Base-by-base conservation (phyloP, 2,888 invertebrate genomes). In the Nemoura dubitans region DNA sequence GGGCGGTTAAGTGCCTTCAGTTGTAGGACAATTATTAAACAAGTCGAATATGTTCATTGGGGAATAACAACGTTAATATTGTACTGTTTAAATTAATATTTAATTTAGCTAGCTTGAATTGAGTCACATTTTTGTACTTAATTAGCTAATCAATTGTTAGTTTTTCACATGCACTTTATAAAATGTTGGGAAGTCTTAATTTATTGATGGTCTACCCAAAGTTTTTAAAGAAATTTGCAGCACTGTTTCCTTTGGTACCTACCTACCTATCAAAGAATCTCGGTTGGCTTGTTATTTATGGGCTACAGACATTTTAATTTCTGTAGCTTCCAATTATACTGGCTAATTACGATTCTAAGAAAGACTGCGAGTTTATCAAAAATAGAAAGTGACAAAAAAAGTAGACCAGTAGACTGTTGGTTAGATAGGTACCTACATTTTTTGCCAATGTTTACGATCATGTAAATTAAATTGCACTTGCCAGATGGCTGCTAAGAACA, bases 81-180 rank as follows among this genome's bases (percentile, higher is more conserved):
- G 14, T 21, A 59, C 59, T 59, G 59, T 59, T 59, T 59, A 59
- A 59, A 59, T 59, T 10, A 59, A 59, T 59, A 59, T 59, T 59
- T 59, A 21, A 59, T 10, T 59, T 59, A 59, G 14, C 59, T 59
- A 59, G 59, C 59, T 2, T 7, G 59, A 59, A 59, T 59, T 59
- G 59, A 59, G 59, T 59, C 59, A 59, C 59, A 59, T 59, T 59
- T 59, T 59, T 59, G 59, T 59, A 59, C 59, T 59, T 59, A 59
- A 59, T 59, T 59, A 59, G 59, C 59, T 59, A 21, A 59, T 21
- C 59, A 7, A 21, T 59, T 59, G 59, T 21, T 59, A 59, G 59
- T 59, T 59, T 59, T 59, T 59, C 59, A 59, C 59, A 59, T 21
- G 16, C 59, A 59, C 59, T 59, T 59, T 21, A 59, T 59, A 59